Evolutionary conservation across 2,797 vertebrate genomes (phyloP).

Genomic region (Pipistrellus pipistrellus): DNA sequence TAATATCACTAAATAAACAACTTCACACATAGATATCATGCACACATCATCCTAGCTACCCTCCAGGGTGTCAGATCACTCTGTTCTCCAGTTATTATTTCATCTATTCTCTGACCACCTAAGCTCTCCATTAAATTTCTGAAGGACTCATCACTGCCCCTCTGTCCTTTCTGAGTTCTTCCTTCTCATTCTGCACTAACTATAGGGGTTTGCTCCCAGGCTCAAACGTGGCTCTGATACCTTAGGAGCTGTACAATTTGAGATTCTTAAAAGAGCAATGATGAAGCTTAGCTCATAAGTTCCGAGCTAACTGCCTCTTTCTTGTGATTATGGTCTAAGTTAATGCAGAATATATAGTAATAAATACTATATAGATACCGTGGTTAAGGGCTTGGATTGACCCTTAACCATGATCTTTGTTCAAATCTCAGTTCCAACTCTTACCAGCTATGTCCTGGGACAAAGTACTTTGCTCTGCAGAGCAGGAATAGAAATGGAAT

Average conservation of each 20-base stretch:
- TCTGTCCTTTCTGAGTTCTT: not conserved
- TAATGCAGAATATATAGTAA: not conserved
- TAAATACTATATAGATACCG: not conserved
- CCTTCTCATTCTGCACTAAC: not conserved
- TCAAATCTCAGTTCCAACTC: not conserved
- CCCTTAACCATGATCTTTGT: not conserved
- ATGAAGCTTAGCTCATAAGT: not conserved
- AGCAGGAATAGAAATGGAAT: not conserved
- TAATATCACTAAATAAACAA: not conserved
- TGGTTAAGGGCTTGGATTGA: not conserved
- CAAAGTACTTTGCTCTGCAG: not conserved
- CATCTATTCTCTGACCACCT: not conserved
- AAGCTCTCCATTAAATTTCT: not conserved
- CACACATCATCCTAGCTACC: not conserved
- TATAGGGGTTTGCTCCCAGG: not conserved
- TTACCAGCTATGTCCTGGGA: not conserved
- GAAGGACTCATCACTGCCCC: not conserved
- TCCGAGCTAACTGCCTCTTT: not conserved
- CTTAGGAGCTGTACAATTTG: not conserved
- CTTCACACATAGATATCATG: not conserved
- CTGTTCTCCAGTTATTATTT: not conserved
- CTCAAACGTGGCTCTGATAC: not conserved
- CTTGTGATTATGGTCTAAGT: not conserved
- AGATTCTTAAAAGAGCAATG: not conserved
- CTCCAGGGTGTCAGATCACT: not conserved